A percentile compares a stretch with the other conserved stretches of the same genome.
Conservation (phyloP, 2,113 vertebrate species). For the Vicugna pacos region DNA sequence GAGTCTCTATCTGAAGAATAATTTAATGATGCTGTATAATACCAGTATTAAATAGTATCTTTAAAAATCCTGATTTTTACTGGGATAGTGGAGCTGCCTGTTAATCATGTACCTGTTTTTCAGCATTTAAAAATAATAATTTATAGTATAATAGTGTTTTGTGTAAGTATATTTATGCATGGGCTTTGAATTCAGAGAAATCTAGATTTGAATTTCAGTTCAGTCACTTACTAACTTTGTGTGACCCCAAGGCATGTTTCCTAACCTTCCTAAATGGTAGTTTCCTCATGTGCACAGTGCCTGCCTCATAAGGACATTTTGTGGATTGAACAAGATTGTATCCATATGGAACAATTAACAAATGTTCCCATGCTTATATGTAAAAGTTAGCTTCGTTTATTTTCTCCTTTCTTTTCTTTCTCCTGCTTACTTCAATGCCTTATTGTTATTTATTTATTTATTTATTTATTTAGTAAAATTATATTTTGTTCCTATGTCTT, state of each 20-base stretch:
- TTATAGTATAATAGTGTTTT: background rate
- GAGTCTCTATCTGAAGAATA: constrained; percentile 43
- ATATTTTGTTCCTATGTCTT: background rate
- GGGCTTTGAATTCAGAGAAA: constrained; percentile 37
- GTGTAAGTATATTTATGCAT: background rate
- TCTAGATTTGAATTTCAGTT: background rate
- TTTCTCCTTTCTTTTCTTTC: background rate
- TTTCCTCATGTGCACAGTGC: background rate
- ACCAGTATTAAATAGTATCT: constrained; percentile 19
- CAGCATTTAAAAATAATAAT: constrained; percentile 49
- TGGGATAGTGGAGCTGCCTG: background rate
- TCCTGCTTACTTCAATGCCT: background rate
- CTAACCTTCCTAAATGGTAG: background rate
- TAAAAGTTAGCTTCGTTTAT: background rate
- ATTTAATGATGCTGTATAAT: constrained; percentile 31
- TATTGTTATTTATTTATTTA: background rate
- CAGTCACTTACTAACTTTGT: background rate
- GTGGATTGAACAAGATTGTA: background rate
- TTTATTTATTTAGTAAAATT: constrained; percentile 18
- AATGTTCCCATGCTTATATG: background rate
- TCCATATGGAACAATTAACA: background rate
- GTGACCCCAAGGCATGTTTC: background rate
- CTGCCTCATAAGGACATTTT: background rate
- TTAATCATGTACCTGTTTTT: constrained; percentile 27
- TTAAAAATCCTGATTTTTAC: constrained; percentile 27